Conservation (phyloP, 2,797 vertebrate species). For the Ptychadena robeensis region DNA sequence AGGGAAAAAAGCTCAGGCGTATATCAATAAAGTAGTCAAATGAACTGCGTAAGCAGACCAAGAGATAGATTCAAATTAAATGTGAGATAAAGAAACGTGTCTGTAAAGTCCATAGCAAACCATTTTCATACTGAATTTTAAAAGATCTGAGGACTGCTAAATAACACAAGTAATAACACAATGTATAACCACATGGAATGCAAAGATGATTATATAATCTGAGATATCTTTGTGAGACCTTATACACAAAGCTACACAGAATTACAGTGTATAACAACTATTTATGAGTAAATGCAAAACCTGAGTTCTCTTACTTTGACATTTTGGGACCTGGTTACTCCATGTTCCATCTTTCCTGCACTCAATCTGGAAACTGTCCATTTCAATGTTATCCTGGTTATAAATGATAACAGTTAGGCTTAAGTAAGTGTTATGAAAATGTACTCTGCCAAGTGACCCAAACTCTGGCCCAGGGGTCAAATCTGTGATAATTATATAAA, state of each 20-base stretch:
- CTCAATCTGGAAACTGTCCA: slow-evolving; percentile 83
- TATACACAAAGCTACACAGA: background rate
- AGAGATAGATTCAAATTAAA: too few relatives aligned
- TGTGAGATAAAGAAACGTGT: too few relatives aligned
- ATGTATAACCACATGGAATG: too few relatives aligned
- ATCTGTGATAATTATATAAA: too few relatives aligned
- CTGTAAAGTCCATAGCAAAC: too few relatives aligned
- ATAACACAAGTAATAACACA: background rate
- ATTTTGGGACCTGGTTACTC: slow-evolving; percentile 83
- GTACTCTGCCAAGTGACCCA: too few relatives aligned
- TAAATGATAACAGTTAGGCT: background rate
- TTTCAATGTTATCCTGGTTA: slow-evolving; percentile 77
- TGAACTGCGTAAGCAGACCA: too few relatives aligned
- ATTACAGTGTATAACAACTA: background rate
- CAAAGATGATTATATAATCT: background rate
- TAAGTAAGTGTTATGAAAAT: background rate
- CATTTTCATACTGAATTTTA: too few relatives aligned
- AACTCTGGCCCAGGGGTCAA: too few relatives aligned
- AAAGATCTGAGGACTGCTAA: background rate
- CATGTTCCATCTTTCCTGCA: slow-evolving; percentile 86
- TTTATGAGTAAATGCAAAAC: background rate
- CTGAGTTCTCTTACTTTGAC: slow-evolving; percentile 83
- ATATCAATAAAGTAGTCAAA: too few relatives aligned
- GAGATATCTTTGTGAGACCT: background rate
- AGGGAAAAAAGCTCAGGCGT: background rate